Conservation (phyloP, 2,797 vertebrate genomes). For the Meriones psammophilus region DNA sequence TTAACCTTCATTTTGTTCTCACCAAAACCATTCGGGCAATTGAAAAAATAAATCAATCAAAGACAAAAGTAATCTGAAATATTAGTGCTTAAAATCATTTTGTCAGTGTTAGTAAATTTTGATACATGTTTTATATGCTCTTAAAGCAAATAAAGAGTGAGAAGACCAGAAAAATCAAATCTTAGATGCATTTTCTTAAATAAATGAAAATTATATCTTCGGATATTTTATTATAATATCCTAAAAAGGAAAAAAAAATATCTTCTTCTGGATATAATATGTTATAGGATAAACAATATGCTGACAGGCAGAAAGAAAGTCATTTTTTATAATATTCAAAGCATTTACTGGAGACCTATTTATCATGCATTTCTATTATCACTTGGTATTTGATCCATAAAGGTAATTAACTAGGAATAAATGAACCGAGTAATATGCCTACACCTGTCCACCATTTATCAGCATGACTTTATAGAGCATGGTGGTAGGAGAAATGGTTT, state of each 20-base stretch:
- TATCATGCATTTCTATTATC: slow-evolving; percentile 66
- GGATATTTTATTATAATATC: slow-evolving; percentile 41
- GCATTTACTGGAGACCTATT: slow-evolving; percentile 69
- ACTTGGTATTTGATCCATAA: slow-evolving; percentile 76
- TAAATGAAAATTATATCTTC: slow-evolving; percentile 3
- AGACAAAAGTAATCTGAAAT: background rate
- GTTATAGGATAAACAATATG: slow-evolving; percentile 71
- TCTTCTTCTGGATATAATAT: slow-evolving; percentile 51
- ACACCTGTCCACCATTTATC: slow-evolving; percentile 75
- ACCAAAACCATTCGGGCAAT: background rate
- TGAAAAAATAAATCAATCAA: background rate
- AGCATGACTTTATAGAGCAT: slow-evolving; percentile 79
- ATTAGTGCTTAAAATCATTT: slow-evolving; percentile 17
- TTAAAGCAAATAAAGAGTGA: background rate
- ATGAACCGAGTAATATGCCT: slow-evolving; percentile 73
- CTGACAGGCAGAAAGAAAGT: slow-evolving; percentile 68
- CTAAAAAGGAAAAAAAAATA: slow-evolving; percentile 17
- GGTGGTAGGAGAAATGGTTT: slow-evolving; percentile 73
- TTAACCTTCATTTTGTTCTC: slow-evolving; percentile 33
- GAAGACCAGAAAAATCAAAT: slow-evolving; percentile 1
- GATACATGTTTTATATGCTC: background rate
- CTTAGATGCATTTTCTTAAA: slow-evolving; percentile 61
- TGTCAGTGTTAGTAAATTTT: slow-evolving; percentile 14
- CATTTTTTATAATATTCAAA: slow-evolving; percentile 76
- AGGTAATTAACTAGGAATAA: slow-evolving; percentile 65